Conservation (phyloP, 2,797 vertebrate species). For the Poecile montanus region DNA sequence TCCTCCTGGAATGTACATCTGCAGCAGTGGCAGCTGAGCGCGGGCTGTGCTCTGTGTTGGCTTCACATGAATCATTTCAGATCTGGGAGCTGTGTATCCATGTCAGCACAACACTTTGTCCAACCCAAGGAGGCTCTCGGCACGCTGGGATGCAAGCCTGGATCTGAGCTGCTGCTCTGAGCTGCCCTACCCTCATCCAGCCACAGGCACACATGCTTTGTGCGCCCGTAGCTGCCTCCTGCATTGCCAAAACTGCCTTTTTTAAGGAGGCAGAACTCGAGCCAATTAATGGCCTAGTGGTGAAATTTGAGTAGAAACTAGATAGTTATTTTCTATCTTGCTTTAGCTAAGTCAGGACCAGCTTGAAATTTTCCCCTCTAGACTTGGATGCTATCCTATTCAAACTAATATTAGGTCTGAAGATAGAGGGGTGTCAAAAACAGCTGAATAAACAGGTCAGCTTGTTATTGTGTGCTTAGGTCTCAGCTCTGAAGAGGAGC, state of each 20-base stretch:
- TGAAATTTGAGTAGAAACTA: constrained; percentile 36
- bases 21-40: neutral
- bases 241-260: neutral
- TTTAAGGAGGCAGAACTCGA: neutral
- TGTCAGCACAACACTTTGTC: constrained; percentile 33
- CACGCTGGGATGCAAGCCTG: neutral
- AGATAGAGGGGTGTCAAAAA: constrained; percentile 57
- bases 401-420: constrained; percentile 53
- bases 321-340: constrained; percentile 11
- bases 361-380: constrained; percentile 18
- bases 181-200: neutral
- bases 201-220: rapidly evolving
- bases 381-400: constrained; percentile 50
- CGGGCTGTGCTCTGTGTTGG: neutral
- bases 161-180: neutral
- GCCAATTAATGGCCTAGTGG: neutral
- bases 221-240: neutral
- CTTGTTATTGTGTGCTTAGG: constrained; percentile 32
- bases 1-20: neutral
- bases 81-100: neutral
- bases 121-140: neutral
- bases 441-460: constrained; percentile 54
- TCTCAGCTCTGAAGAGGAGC: neutral
- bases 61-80: neutral
- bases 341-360: constrained; percentile 23